Base-by-base conservation (phyloP, 2,797 vertebrate genomes). In the Champsocephalus gunnari region DNA sequence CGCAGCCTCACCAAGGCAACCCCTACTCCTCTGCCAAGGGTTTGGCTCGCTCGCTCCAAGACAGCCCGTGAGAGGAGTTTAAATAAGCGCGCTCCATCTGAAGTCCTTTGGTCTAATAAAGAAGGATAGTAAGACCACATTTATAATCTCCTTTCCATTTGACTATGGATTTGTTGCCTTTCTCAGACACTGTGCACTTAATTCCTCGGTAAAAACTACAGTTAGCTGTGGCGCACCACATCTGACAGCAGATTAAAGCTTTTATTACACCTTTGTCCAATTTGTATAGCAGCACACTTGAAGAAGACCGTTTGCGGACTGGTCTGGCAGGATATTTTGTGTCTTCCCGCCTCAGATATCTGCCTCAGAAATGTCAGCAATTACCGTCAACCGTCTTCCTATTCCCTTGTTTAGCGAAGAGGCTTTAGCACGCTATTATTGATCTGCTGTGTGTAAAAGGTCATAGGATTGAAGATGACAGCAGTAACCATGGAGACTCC, bases 351-450 rank as follows among this genome's bases (percentile, higher is more conserved):
- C 80, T 82, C 19, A 83, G 80, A 89, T 89, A 91, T 89, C 81
- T 87, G 74, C 83, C 77, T 75, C 81, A 87, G 86, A 92, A 90
- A 91, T 92, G 90, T 91, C 89, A 92, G 87, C 92, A 88, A 88
- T 93, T 92, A 90, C 87, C 58, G 81, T 93, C 89, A 83, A 80
- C 66, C 71, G 21, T 77, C 74, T 79, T 74, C 80, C 84, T 67
- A 50, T 86, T 73, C 73, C 73, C 79, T 82, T 92, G 90, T 91
- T 93, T 93, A 91, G 89, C 88, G 84, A 50, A 61, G 76, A 91
- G 87, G 87, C 85, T 75, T 67, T 81, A 86, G 79, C 57, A 77
- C 81, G 28, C 83, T 59, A 38, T 83, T 93, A 94, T 94, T 91
- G 91, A 94, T 94, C 82, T 41, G 68, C 75, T 8, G 76, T 64